Percentiles rank a stretch among this genome's conserved stretches.
Evolutionary conservation across 1,140 invertebrate species (phyloP).

Genomic region (Cardiocondyla obscurior): DNA sequence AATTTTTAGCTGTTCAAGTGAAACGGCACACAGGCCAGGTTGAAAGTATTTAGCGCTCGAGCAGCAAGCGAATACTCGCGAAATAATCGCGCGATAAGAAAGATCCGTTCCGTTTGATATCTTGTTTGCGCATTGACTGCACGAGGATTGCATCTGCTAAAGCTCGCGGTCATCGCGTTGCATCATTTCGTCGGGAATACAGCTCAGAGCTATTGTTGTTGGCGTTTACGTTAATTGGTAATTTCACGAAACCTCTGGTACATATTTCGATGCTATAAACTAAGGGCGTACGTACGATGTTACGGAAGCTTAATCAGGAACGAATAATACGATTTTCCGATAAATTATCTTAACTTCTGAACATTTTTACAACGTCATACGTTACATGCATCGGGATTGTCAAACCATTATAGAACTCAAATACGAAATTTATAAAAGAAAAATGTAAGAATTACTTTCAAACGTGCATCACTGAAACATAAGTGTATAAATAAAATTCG

Average conservation of each 20-base stretch:
- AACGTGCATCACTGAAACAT: neutral
- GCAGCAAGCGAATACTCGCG: slow-evolving; percentile 1
- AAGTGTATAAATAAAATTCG: neutral
- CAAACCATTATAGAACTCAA: neutral
- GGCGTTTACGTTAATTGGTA: slow-evolving; percentile 77
- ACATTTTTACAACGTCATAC: neutral
- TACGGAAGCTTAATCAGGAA: slow-evolving; percentile 15
- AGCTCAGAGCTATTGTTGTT: slow-evolving; percentile 77
- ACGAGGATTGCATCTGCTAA: slow-evolving; percentile 6
- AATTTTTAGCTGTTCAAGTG: neutral
- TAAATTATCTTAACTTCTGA: slow-evolving; percentile 20
- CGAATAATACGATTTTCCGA: slow-evolving; percentile 46
- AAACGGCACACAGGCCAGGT: no score
- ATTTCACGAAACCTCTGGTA: slow-evolving; percentile 70
- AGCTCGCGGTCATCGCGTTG: slow-evolving; percentile 44
- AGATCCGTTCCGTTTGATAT: slow-evolving; percentile 40
- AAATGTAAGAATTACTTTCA: neutral
- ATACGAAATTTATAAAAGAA: neutral
- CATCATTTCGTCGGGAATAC: slow-evolving; percentile 68
- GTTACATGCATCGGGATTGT: neutral
- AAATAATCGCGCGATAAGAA: slow-evolving; percentile 36
- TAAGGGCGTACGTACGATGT: slow-evolving; percentile 24
- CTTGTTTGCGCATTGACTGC: slow-evolving; percentile 31
- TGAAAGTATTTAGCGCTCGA: slow-evolving; percentile 22
- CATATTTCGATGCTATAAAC: slow-evolving; percentile 64